Percentiles rank a stretch among this genome's conserved stretches.
Evolutionary conservation across 2,113 vertebrate genomes (phyloP).

Genomic region (Naja naja): DNA sequence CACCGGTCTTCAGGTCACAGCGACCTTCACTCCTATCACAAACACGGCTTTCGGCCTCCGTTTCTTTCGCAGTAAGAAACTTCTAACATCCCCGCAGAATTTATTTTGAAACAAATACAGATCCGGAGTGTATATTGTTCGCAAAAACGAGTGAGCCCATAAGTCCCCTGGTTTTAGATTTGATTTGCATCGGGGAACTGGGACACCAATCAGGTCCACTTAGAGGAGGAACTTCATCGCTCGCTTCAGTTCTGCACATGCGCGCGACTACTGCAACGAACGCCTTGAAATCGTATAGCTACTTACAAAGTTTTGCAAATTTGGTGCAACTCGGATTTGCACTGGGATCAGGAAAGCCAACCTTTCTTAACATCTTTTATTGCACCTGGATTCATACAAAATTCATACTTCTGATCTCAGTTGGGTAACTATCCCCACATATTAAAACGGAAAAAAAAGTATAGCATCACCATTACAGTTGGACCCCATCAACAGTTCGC

Average conservation of each 20-base stretch:
- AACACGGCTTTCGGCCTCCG: accelerated
- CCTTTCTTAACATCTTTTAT: not conserved
- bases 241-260: not conserved
- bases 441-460: not conserved
- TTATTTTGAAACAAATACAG: not conserved
- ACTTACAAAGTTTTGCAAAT: not conserved
- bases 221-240: not conserved
- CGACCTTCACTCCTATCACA: not conserved
- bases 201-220: not conserved
- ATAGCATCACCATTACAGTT: not conserved
- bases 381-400: not conserved
- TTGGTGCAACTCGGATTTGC: not conserved
- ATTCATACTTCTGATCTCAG: not conserved
- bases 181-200: not conserved
- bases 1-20: accelerated
- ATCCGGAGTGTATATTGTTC: accelerated
- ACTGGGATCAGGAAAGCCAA: not conserved
- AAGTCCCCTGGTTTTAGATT: not conserved
- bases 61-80: accelerated
- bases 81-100: not conserved
- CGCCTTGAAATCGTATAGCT: too few species aligned
- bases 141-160: accelerated
- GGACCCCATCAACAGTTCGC: not conserved
- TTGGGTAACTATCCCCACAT: not conserved
- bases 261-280: not conserved